Conservation (phyloP, 2,888 invertebrate genomes). For the Autographa gamma region DNA sequence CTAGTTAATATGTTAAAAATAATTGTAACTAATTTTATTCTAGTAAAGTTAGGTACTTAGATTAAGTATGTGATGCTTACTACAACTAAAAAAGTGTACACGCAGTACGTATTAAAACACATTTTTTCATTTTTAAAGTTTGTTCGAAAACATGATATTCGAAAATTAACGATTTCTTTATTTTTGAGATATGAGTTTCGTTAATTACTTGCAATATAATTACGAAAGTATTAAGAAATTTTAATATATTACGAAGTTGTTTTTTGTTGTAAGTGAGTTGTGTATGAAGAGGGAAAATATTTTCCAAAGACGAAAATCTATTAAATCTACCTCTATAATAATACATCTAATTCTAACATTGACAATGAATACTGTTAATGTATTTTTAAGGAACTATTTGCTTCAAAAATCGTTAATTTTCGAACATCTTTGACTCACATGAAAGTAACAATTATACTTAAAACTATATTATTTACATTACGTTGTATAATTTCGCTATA, state of each 20-base stretch:
- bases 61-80: conserved; percentile 76
- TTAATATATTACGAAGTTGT: background rate
- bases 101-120: conserved; percentile 52
- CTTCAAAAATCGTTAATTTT: conserved; percentile 45
- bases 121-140: conserved; percentile 27
- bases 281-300: background rate
- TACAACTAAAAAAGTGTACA: conserved; percentile 51
- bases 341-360: conserved; percentile 10
- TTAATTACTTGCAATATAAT: background rate
- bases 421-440: conserved; percentile 15
- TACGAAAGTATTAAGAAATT: no score
- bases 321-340: background rate
- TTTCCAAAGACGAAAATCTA: background rate
- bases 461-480: conserved; percentile 43
- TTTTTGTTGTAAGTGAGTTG: background rate
- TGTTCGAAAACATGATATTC: conserved; percentile 40
- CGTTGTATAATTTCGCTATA: conserved; percentile 49
- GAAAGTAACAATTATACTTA: conserved; percentile 28
- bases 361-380: conserved; percentile 33
- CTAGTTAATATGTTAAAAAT: conserved; percentile 65
- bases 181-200: background rate
- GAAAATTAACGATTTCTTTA: conserved; percentile 44
- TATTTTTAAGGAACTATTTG: background rate
- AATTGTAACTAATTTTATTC: conserved; percentile 67
- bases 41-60: conserved; percentile 75